phyloP scores from a whole-genome alignment of 2,113 vertebrate species.

The Corvus cornix region DNA sequence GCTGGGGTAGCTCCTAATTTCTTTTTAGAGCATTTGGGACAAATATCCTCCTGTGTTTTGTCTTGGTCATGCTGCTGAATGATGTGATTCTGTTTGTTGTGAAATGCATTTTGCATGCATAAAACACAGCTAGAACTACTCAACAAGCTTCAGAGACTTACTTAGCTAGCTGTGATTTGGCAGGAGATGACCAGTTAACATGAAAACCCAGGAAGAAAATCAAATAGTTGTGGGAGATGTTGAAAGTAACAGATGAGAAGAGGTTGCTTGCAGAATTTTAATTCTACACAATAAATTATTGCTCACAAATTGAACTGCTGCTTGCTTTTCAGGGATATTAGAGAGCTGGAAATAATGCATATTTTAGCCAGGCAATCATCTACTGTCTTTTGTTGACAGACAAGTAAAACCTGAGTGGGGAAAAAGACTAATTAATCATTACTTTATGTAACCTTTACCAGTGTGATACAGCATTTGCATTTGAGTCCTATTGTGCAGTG shows the following conservation, averaged over 20 bases:
- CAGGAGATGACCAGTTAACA: constrained; percentile 18
- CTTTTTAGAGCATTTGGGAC: neutral
- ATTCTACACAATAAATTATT: neutral
- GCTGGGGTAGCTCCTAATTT: neutral
- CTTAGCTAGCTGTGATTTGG: neutral
- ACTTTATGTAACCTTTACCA: constrained; percentile 14
- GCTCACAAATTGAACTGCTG: neutral
- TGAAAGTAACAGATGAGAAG: constrained; percentile 40
- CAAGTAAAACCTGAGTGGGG: neutral
- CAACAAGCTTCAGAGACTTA: neutral
- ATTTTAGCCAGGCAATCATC: neutral
- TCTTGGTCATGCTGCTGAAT: neutral
- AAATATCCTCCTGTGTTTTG: neutral
- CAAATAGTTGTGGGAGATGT: constrained; percentile 5
- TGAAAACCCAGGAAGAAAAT: constrained; percentile 41
- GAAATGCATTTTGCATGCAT: neutral
- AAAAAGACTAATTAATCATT: neutral
- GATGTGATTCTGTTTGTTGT: neutral
- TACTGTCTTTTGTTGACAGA: neutral
- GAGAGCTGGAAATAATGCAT: neutral
- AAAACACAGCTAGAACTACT: neutral
- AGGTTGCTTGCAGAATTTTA: neutral
- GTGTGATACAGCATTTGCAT: neutral
- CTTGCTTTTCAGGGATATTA: neutral
- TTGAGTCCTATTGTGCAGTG: neutral